Evolutionary conservation across 2,888 invertebrate genomes (phyloP), one percentile per base, ranked within the genome.

Genomic region (Ophioninae sp.): DNA sequence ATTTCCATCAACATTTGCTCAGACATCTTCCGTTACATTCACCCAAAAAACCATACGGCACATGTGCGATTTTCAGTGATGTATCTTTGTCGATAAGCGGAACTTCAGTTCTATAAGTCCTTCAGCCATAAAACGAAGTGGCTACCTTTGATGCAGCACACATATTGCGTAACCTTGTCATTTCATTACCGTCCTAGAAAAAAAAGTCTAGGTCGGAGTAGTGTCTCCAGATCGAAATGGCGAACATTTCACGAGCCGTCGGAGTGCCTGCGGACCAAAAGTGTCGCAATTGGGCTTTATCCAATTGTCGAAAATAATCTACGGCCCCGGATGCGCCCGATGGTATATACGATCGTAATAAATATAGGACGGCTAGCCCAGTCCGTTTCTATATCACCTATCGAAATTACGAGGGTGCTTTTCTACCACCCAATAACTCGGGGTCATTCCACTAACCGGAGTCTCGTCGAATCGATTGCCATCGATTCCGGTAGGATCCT

Each of bases 281-380:
- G 30, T 44, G 41, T 37, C 39, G 65, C 83, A 72, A 83, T 83
- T 76, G 67, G 75, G 39, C 39, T 79, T 76, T 9, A 51, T 71
- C 72, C 75, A 83, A 83, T 83, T 76, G 79, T 51, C 69, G 67
- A 77, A 83, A 77, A 77, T 68, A 83, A 80, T 83, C 83, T 63
- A 73, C 65, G 64, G 30, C 61, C 30, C 30, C 22, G 61, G 61
- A 39, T 64, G 58, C 30, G 44, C 41, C n/a, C 30, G 64, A 64
- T 23, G 51, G 59, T 59, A 59, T 64, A 63, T 41, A 37, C 39
- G 23, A 17, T 39, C 44, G 67, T 56, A 6, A 67, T 51, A 56
- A 63, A 77, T 78, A 77, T 68, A 65, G 61, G n/a, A 10, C 23
- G 61, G 74, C 61, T 58, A 59, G 63, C 17, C 76, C 13, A 22